Base-by-base conservation (phyloP, 2,888 invertebrate species). In the Callyntrura guangdongensis region DNA sequence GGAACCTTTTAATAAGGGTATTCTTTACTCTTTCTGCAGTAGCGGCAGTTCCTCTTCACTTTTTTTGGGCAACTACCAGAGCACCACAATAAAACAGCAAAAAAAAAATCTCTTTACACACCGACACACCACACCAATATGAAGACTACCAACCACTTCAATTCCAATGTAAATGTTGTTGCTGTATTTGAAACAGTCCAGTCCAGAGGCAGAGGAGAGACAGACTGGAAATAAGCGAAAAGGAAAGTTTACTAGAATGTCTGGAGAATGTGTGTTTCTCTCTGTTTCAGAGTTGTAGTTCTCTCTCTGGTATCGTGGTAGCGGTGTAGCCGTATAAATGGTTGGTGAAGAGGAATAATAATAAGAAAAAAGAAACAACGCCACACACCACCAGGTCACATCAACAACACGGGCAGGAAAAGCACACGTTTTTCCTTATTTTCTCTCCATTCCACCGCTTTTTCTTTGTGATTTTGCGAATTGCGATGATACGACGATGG, bases 1-100 rank as follows among this genome's bases (percentile, higher is more conserved):
- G 36, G 49, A 74, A 74, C 49, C 20, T 74, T 49, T 72, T 72
- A 36, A 36, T 36, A 36, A 36, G 36, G 36, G 36, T 36, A 36
- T 36, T 72, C 72, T 72, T 72, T 72, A 45, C 36, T 22, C 22
- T 22, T 20, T 20, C 12, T 49, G 20, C 12, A 22, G 8, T 74
- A n/a, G 47, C 74, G 2, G 3, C 17, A n/a, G 2, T n/a, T n/a
- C n/a, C n/a, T n/a, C n/a, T 72, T 47, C 45, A 47, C 72, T 45
- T n/a, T 67, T 72, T 72, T 72, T 20, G 47, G 72, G 17, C 47
- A 72, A 72, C 72, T 74, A 47, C 74, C 74, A 74, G 47, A 74
- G 47, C 47, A 36, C 36, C 36, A 36, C 36, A 36, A 36, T 36
- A 36, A 36, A 36, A 36, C 36, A 74, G 49, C 49, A 74, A 45